phyloP scores from a whole-genome alignment of 2,888 invertebrate species.

The Hedya salicella region DNA sequence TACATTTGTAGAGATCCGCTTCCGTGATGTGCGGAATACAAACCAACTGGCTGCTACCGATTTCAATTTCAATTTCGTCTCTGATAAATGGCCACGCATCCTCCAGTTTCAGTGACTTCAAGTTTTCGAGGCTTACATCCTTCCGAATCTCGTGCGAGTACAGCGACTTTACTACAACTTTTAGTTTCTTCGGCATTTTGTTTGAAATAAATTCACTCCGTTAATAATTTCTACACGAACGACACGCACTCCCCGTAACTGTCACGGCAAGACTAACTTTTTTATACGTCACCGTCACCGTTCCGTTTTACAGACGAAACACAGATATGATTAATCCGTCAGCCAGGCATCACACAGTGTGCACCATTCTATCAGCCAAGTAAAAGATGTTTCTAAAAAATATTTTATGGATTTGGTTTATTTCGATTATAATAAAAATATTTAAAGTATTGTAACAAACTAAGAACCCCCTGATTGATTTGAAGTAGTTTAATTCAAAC shows the following conservation, averaged over 20 bases:
- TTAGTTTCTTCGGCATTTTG: constrained; percentile 81
- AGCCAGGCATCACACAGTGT: constrained; percentile 24
- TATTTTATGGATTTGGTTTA: too few species aligned
- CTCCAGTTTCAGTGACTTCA: constrained; percentile 79
- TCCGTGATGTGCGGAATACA: constrained; percentile 83
- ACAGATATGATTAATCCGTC: constrained; percentile 19
- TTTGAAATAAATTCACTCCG: constrained; percentile 40
- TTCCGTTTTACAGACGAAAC: constrained; percentile 32
- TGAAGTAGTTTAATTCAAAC: too few species aligned
- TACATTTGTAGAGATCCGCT: constrained; percentile 77
- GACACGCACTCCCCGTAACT: constrained; percentile 46
- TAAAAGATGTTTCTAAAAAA: neutral
- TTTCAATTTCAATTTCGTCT: constrained; percentile 82
- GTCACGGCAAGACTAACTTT: constrained; percentile 58
- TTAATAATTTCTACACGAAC: constrained; percentile 42
- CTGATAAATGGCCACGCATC: constrained; percentile 83
- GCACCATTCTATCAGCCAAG: constrained; percentile 9
- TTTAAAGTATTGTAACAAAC: too few species aligned
- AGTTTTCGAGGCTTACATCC: constrained; percentile 76
- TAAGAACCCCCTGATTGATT: too few species aligned
- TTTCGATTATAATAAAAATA: too few species aligned
- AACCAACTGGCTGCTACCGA: constrained; percentile 78
- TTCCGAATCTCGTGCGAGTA: constrained; percentile 82
- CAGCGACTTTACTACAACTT: constrained; percentile 79
- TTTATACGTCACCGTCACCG: constrained; percentile 35